These are phyloP conservation scores for Sycophila texana DNA, from an alignment of 2,888 invertebrate species.

Conservation along the genomic window DNA sequence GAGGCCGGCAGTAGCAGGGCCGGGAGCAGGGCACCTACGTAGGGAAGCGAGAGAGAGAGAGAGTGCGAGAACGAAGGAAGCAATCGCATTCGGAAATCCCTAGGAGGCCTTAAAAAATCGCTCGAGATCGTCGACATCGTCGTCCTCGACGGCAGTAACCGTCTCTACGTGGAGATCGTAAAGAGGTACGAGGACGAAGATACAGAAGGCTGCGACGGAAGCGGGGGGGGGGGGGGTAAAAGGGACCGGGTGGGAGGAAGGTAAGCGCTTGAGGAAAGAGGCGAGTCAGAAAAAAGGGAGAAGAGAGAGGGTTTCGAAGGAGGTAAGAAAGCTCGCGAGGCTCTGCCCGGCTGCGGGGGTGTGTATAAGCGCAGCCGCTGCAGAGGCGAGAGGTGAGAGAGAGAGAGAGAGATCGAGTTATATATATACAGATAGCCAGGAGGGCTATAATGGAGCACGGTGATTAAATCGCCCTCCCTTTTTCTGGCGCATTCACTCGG, in stretches of 20 bases:
- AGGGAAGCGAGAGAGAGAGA: background rate
- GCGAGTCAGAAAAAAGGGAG: conserved; percentile 17
- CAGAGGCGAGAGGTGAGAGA: conserved; percentile 30
- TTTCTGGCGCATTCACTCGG: conserved; percentile 59
- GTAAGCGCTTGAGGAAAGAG: background rate
- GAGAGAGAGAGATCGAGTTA: background rate
- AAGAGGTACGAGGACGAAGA: conserved; percentile 55
- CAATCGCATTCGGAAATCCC: conserved; percentile 59
- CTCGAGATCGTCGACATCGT: conserved; percentile 59
- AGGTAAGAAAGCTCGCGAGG: conserved; percentile 45
- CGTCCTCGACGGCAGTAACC: conserved; percentile 60
- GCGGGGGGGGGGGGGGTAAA: too few species aligned
- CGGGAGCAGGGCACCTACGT: too few species aligned
- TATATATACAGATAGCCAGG: background rate
- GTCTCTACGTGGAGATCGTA: conserved; percentile 63
- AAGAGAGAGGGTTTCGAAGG: conserved; percentile 19
- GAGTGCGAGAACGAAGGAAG: conserved; percentile 6
- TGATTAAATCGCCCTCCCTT: conserved; percentile 65
- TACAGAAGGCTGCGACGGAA: background rate
- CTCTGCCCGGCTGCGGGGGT: conserved; percentile 4
- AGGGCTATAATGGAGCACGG: conserved; percentile 64
- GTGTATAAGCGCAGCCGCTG: background rate
- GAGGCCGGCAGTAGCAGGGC: background rate
- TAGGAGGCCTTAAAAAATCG: conserved; percentile 63
- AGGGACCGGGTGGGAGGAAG: background rate